Conservation (phyloP, 2,888 invertebrate genomes). For the Perizoma flavofasciatum region DNA sequence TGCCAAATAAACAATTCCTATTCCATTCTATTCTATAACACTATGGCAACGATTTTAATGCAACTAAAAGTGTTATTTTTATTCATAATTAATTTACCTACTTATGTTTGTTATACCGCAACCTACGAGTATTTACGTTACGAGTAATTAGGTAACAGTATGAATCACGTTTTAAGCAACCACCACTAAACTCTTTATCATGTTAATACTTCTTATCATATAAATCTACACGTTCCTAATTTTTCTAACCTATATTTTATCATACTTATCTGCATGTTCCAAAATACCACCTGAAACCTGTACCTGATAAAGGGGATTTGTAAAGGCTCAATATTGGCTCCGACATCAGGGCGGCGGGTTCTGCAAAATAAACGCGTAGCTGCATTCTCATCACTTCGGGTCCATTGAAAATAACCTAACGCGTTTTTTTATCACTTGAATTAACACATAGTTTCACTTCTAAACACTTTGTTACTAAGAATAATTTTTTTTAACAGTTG, state of each 20-base stretch:
- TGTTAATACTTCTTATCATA: constrained; percentile 2
- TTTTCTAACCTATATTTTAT: constrained; percentile 6
- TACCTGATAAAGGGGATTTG: constrained; percentile 82
- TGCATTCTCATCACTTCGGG: constrained; percentile 25
- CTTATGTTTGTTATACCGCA: no score
- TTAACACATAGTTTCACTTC: constrained; percentile 2
- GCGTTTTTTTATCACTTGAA: constrained; percentile 14
- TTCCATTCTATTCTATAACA: no score
- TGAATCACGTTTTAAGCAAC: neutral
- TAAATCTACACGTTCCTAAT: neutral
- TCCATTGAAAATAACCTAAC: constrained; percentile 1
- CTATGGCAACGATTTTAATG: no score
- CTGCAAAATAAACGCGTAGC: constrained; percentile 64
- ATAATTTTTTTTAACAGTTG: no score
- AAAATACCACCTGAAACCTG: constrained; percentile 27
- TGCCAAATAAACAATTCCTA: no score
- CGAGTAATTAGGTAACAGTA: no score
- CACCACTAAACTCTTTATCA: constrained; percentile 8
- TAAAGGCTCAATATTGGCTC: constrained; percentile 79
- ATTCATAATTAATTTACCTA: no score
- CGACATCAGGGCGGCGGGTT: constrained; percentile 74
- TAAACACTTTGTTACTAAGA: neutral
- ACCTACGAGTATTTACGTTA: no score
- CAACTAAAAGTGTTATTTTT: no score
- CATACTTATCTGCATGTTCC: constrained; percentile 2